A percentile compares a stretch with the other conserved stretches of the same genome.
phyloP scores from a whole-genome alignment of 30 jellyfish, hydroid and myxozoan genomes.

The Haliclystus octoradiatus region DNA sequence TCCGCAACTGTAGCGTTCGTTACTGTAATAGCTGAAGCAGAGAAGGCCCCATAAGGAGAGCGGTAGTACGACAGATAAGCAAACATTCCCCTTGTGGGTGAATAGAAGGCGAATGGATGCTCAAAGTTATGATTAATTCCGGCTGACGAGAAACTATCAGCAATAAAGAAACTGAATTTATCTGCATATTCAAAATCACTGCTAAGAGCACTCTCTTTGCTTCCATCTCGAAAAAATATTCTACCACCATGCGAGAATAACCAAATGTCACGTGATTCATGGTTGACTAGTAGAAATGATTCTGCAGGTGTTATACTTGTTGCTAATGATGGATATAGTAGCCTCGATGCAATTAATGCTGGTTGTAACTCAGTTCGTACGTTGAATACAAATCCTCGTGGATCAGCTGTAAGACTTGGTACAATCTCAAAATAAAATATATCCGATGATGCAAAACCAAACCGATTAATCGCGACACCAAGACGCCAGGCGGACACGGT shows the following conservation, averaged over 20 bases:
- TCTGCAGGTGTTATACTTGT: slow-evolving; percentile 99
- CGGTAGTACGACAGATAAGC: slow-evolving; percentile 91
- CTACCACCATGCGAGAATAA: slow-evolving; percentile 97
- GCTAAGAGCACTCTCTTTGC: slow-evolving; percentile 85
- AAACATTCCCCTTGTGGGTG: slow-evolving; percentile 79
- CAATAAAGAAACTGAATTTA: slow-evolving; percentile 82
- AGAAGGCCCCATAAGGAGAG: slow-evolving; percentile 96
- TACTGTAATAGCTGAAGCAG: slow-evolving; percentile 96
- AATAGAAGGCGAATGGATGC: slow-evolving; percentile 95
- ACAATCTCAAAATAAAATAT: slow-evolving; percentile 81
- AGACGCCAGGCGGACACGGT: slow-evolving; percentile 97
- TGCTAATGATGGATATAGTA: slow-evolving; percentile 93
- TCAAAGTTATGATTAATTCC: slow-evolving; percentile 92
- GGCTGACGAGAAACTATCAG: slow-evolving; percentile 94
- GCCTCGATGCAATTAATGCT: slow-evolving; percentile 95
- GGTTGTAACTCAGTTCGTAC: slow-evolving; percentile 96
- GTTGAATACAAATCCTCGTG: slow-evolving; percentile 90
- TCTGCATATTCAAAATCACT: slow-evolving; percentile 94
- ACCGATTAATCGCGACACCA: slow-evolving; percentile 93
- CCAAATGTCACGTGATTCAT: slow-evolving; percentile 85
- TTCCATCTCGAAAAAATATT: slow-evolving; percentile 84
- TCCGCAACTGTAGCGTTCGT: slow-evolving; percentile 75
- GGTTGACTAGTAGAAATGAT: slow-evolving; percentile 91
- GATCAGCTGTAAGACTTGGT: slow-evolving; percentile 92
- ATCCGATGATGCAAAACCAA: slow-evolving; percentile 89